Percentiles rank a stretch among this genome's conserved stretches.
Conservation (phyloP, 2,888 invertebrate genomes). For the Clitarchus hookeri region DNA sequence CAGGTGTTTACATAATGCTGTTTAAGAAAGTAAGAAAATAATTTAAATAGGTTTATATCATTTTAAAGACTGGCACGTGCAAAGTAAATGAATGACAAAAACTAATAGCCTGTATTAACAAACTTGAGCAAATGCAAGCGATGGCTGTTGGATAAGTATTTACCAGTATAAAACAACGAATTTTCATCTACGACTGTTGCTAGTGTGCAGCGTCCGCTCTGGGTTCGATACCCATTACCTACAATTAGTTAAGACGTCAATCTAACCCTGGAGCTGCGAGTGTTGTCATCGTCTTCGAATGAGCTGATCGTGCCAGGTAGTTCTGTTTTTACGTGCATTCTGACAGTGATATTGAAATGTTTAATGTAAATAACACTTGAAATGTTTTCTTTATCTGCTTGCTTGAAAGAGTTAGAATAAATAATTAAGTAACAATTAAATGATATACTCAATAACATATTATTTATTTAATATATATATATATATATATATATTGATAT, state of each 20-base stretch:
- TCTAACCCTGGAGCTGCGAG: neutral
- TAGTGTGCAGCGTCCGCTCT: neutral
- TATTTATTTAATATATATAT: constrained; percentile 2
- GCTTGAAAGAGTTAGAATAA: neutral
- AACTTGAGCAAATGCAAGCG: too few relatives aligned
- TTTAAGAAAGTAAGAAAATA: neutral
- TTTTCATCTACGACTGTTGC: neutral
- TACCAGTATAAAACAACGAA: neutral
- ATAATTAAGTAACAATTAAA: neutral
- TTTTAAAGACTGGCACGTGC: too few relatives aligned
- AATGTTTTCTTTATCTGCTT: neutral
- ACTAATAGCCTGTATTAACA: too few relatives aligned
- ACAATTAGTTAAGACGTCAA: neutral
- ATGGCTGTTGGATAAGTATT: neutral
- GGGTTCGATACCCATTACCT: neutral
- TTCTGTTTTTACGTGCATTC: neutral
- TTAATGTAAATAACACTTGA: neutral
- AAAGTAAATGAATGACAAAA: too few relatives aligned
- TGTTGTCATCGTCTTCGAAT: too few relatives aligned
- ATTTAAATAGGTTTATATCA: too few relatives aligned
- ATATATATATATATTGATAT: constrained; percentile 1
- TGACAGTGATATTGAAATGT: neutral
- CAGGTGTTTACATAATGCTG: too few relatives aligned
- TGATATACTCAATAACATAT: neutral
- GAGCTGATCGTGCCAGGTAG: too few relatives aligned